phyloP scores from a whole-genome alignment of 64 coral and sea anemone genomes.

The Stichodactyla helianthus region DNA sequence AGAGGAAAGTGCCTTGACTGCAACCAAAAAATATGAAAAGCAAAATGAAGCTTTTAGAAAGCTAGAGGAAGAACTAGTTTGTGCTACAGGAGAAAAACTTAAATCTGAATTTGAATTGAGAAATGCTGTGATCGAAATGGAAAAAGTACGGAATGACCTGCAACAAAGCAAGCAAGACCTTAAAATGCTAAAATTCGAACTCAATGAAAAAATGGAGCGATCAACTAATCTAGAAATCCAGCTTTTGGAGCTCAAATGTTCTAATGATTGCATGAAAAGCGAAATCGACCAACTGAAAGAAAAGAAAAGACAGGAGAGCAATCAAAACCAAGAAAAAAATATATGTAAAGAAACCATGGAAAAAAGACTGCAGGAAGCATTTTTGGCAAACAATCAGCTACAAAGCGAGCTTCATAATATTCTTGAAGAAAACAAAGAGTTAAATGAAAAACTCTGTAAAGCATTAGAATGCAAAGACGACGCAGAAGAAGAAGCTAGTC shows the following conservation, averaged over 20 bases:
- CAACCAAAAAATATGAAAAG: background rate
- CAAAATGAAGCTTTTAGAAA: slow-evolving; percentile 29
- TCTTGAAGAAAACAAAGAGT: slow-evolving; percentile 37
- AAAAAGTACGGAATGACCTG: slow-evolving; percentile 38
- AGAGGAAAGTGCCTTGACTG: background rate
- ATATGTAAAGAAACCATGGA: slow-evolving; percentile 87
- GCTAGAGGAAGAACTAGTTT: slow-evolving; percentile 59
- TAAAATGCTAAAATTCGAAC: slow-evolving; percentile 50
- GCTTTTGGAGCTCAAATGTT: slow-evolving; percentile 77
- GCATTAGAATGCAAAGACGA: background rate
- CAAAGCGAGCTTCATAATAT: slow-evolving; percentile 54
- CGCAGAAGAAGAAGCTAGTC: background rate
- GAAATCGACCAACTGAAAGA: slow-evolving; percentile 62
- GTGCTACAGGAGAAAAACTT: slow-evolving; percentile 42
- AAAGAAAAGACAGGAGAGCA: slow-evolving; percentile 47
- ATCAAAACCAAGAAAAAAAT: slow-evolving; percentile 65
- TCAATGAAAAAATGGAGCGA: slow-evolving; percentile 81
- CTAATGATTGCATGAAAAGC: slow-evolving; percentile 62
- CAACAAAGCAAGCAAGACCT: slow-evolving; percentile 68
- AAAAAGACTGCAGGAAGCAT: slow-evolving; percentile 65
- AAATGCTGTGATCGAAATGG: slow-evolving; percentile 47
- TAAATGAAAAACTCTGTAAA: slow-evolving; percentile 27
- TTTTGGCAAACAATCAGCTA: slow-evolving; percentile 51
- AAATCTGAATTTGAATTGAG: slow-evolving; percentile 64
- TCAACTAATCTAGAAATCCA: slow-evolving; percentile 78